Base-by-base conservation (phyloP, 2,797 vertebrate species). In the Micrastur ruficollis region DNA sequence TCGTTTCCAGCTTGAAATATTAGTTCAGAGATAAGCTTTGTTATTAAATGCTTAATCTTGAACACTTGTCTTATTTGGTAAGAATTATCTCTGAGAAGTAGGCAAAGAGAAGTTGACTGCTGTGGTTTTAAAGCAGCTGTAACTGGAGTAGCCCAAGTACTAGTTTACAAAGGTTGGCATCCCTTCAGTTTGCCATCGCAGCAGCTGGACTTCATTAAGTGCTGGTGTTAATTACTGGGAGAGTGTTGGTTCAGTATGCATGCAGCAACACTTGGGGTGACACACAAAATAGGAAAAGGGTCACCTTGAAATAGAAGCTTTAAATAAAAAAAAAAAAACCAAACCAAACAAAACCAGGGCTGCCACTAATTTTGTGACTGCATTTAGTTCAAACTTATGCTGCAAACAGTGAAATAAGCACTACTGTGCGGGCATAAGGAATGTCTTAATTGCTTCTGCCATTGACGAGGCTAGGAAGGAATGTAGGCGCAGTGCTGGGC, bases 141-240 rank as follows among this genome's bases (percentile, higher is more conserved):
- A 94, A 94, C 74, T 68, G 86, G 70, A 95, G 95, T 92, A 96
- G 90, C 95, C 96, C 82, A 83, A 95, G 95, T 72, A 86, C 88
- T 81, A 72, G 95, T 92, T 95, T 96, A 81, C 73, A 90, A 97
- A 96, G 91, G 96, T 98, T 99, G 99, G 99, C 99, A 99, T 97
- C 46, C 73, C 97, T 98, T 99, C 98, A 96, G 98, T 98, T 98
- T 98, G 98, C 98, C 97, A 89, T 98, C 95, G 12, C 98, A 99
- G 98, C 99, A 99, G 99, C 99, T 99, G 99, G 99, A 99, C 99
- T 99, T 99, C 99, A 99, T 99, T 99, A 99, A 99, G 98, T 97
- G 96, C 98, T 98, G 98, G 98, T 99, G 99, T 99, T 99, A 99
- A 99, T 99, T 99, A 98, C 98, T 98, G 98, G 99, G 98, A 98